A percentile compares a stretch with the other conserved stretches of the same genome.
Conservation (phyloP, 2,797 vertebrate genomes). For the Loris lydekkerianus region DNA sequence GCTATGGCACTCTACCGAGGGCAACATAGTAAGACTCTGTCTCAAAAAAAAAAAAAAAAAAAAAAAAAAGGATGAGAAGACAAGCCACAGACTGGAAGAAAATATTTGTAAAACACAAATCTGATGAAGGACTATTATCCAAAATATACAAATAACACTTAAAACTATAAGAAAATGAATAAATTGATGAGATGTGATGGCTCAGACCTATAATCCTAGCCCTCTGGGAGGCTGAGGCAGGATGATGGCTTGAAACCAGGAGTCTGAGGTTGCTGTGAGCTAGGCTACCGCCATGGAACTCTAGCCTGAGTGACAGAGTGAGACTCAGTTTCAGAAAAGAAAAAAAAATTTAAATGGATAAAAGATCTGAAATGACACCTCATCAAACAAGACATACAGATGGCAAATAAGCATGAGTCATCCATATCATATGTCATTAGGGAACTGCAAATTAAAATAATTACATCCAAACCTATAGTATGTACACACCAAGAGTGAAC, state of each 20-base stretch:
- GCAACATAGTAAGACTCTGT: too few relatives aligned
- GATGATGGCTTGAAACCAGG: too few relatives aligned
- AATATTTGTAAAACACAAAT: neutral
- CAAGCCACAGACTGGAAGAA: neutral
- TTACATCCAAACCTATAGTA: neutral
- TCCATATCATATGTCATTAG: neutral
- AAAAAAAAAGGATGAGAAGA: neutral
- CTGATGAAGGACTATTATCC: neutral
- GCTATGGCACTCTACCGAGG: too few relatives aligned
- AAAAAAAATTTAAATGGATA: neutral
- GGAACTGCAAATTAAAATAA: neutral
- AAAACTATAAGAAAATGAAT: neutral
- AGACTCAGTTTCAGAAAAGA: too few relatives aligned
- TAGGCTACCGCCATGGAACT: too few relatives aligned
- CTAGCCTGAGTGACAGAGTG: too few relatives aligned
- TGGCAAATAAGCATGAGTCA: neutral
- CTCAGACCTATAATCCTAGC: too few relatives aligned
- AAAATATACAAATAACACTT: neutral
- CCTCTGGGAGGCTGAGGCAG: too few relatives aligned
- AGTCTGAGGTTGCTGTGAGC: too few relatives aligned
- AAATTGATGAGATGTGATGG: neutral
- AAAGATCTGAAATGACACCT: neutral
- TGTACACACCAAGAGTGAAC: neutral
- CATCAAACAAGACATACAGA: neutral
- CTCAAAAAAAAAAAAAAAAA: too few relatives aligned